Evolutionary conservation across 2,888 invertebrate species (phyloP), one percentile per base, ranked within the genome.

Genomic region (Adela reaumurella): DNA sequence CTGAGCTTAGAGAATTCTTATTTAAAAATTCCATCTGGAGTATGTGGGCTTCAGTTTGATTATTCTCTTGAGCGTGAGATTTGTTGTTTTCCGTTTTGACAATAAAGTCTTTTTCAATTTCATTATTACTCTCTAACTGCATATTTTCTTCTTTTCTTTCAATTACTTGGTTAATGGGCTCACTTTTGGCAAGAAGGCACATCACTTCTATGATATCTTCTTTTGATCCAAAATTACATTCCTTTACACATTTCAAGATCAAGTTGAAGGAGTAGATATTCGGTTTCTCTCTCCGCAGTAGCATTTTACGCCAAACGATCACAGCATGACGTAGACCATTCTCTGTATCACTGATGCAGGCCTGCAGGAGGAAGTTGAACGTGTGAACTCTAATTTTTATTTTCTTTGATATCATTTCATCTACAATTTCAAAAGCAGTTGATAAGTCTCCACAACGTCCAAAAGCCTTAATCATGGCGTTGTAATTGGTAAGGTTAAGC

Each of bases 391-490:
- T 82, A 18, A 90, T 68, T 50, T 73, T 65, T 16, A 90, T 69
- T 47, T 80, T 71, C 50, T 85, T 86, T 43, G 83, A 74, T 2
- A 79, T 61, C 89, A 95, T 92, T 77, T 94, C 91, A 74, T 97
- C 95, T 2, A 89, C 90, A 50, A 96, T 65, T 61, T 81, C 64
- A 67, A 94, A 95, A 1, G 95, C 92, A 35, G 85, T 86, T 50
- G 82, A 62, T 17, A 93, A 63, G 64, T 93, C 89, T 0, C 90
- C 90, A 68, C 90, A 90, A 51, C 89, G 80, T 0, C 93, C 94
- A 74, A 91, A 97, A 1, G 94, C 92, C 78, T 94, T 95, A 28
- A 96, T 91, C 88, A 96, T 90, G 2, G 90, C 85, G 77, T 94
- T 89, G 61, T 92, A 95, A 61, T 89, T 92, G 6, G 86, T 84